Evolutionary conservation across 1,140 invertebrate species (phyloP).

Genomic region (Dinothrombium tinctorium): DNA sequence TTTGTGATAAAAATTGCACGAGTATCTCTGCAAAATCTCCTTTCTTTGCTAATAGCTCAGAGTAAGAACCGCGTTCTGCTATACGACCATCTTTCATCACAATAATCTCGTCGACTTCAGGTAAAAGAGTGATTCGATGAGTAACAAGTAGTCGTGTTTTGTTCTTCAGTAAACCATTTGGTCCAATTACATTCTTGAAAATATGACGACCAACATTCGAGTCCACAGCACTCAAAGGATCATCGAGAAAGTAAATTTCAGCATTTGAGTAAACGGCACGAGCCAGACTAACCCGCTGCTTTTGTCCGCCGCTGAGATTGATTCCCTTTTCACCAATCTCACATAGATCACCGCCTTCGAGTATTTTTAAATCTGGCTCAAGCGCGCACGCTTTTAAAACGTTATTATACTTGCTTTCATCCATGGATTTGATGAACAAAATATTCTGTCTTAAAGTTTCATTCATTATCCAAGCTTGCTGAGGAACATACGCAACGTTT

Average conservation of each 20-base stretch:
- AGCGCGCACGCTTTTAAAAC: slow-evolving; percentile 19
- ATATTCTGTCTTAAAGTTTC: slow-evolving; percentile 36
- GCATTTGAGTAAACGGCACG: slow-evolving; percentile 17
- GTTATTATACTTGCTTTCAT: slow-evolving; percentile 24
- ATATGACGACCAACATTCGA: slow-evolving; percentile 86
- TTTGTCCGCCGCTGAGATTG: slow-evolving; percentile 14
- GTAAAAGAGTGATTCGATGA: slow-evolving; percentile 32
- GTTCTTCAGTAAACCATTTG: slow-evolving; percentile 44
- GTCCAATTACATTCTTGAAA: slow-evolving; percentile 68
- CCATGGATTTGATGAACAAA: slow-evolving; percentile 18
- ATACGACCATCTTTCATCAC: slow-evolving; percentile 46
- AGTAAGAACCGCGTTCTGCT: slow-evolving; percentile 26
- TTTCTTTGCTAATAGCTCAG: slow-evolving; percentile 19
- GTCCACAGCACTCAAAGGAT: slow-evolving; percentile 49
- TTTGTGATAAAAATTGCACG: slow-evolving; percentile 18
- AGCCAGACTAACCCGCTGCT: slow-evolving; percentile 16
- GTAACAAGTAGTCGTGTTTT: slow-evolving; percentile 26
- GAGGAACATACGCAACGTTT: slow-evolving; percentile 25
- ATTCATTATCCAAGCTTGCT: slow-evolving; percentile 35
- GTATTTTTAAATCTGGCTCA: slow-evolving; percentile 13
- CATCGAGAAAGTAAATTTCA: slow-evolving; percentile 23
- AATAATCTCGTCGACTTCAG: slow-evolving; percentile 61
- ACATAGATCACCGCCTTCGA: slow-evolving; percentile 43
- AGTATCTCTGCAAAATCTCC: slow-evolving; percentile 18
- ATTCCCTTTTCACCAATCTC: slow-evolving; percentile 63